These are phyloP conservation scores for Hypomecis punctinalis DNA, from an alignment of 2,888 invertebrate genomes.

Conservation along the genomic window DNA sequence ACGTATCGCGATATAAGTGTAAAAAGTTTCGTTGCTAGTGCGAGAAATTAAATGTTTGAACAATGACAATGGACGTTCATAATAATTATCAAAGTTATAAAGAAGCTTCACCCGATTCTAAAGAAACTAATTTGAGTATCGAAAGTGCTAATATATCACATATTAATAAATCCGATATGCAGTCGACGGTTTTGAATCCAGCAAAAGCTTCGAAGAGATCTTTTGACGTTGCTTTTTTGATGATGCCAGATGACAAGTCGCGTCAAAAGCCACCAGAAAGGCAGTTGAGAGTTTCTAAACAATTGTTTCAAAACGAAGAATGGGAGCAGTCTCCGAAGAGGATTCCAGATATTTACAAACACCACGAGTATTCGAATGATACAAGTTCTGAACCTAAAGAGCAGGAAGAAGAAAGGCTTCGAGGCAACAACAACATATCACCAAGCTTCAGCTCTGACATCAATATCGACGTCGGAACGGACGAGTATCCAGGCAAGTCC, in stretches of 20 bases:
- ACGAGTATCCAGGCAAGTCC: conserved; percentile 79
- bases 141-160: conserved; percentile 82
- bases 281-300: conserved; percentile 81
- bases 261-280: conserved; percentile 87
- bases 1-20: conserved; percentile 76
- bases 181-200: conserved; percentile 65
- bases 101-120: conserved; percentile 78
- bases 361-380: conserved; percentile 71
- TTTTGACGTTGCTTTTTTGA: conserved; percentile 95
- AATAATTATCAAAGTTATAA: conserved; percentile 81
- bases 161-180: conserved; percentile 70
- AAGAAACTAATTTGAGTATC: conserved; percentile 74
- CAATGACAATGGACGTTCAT: conserved; percentile 90
- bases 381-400: conserved; percentile 70
- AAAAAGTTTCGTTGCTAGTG: conserved; percentile 75
- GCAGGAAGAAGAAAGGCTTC: conserved; percentile 73
- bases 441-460: conserved; percentile 79
- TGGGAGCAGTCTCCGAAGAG: conserved; percentile 77
- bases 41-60: conserved; percentile 73
- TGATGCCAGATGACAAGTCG: conserved; percentile 93
- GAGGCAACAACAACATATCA: conserved; percentile 77
- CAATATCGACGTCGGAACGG: conserved; percentile 82
- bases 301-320: conserved; percentile 78
- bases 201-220: conserved; percentile 88
- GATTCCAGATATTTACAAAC: conserved; percentile 76